Evolutionary conservation across 2,888 invertebrate genomes (phyloP), one percentile per base, ranked within the genome.

Genomic region (Diplazon laetatorius): DNA sequence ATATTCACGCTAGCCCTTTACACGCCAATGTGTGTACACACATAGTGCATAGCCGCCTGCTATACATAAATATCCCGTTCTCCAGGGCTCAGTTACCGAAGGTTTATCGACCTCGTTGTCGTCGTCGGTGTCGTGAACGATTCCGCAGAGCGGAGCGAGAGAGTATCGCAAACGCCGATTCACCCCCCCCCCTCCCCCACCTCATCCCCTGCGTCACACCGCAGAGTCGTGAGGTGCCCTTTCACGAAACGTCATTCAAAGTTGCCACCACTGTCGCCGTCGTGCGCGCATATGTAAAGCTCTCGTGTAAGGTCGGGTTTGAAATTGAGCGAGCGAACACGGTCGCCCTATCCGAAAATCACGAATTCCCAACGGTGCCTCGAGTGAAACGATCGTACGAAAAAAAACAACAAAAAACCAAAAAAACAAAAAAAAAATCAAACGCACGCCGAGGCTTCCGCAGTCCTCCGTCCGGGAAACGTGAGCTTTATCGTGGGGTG

Each of bases 1-100:
- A 85, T 85, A 85, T 86, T 85, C 82, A 75, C 71, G 42, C 66
- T 46, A 60, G n/a, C 71, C 16, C 50, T 63, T n/a, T 18, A 52
- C 42, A 57, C 37, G 25, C 44, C 39, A 30, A 46, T 42, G 35
- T 25, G 35, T 20, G 35, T 37, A 20, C 35, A 48, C 37, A 37
- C 16, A 37, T 18, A n/a, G 8, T 2, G 14, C 22, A 52, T 10
- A 14, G 1, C 12, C 14, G 22, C 35, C 25, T 46, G n/a, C 37
- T 16, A n/a, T 18, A 39, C 35, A 44, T 37, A 57, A 14, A 48
- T 39, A 48, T 35, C 39, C 18, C n/a, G 35, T 22, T 50, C 25
- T 9, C 42, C 14, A 35, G 12, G 48, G 48, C 39, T 39, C 39
- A 16, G 8, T 42, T 20, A 35, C 39, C 59, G 46, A 65, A 69